A percentile compares a stretch with the other conserved stretches of the same genome.
phyloP scores from a whole-genome alignment of 2,113 vertebrate genomes.

The Thamnophis sirtalis region DNA sequence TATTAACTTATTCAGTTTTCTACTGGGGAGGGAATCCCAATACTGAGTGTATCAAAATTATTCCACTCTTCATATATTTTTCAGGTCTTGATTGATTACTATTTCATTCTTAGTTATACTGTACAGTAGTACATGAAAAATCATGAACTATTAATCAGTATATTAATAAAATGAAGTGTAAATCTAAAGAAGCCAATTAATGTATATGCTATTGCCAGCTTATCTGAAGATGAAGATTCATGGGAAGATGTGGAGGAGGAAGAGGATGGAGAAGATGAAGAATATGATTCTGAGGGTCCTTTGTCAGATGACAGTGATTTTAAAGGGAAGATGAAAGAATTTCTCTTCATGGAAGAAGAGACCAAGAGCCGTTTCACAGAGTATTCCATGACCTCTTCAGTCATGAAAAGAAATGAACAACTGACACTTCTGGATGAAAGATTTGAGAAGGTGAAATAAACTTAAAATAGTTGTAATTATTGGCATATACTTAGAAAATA shows the following conservation, averaged over 20 bases:
- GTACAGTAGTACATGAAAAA: neutral
- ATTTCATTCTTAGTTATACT: neutral
- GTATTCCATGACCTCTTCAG: conserved; percentile 90
- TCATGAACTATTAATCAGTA: neutral
- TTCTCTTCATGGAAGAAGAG: conserved; percentile 88
- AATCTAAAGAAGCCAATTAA: neutral
- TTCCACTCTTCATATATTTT: neutral
- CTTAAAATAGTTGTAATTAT: neutral
- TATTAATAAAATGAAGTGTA: neutral
- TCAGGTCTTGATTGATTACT: neutral
- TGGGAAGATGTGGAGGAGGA: conserved; percentile 82
- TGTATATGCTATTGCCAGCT: conserved; percentile 47
- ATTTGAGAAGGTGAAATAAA: conserved; percentile 85
- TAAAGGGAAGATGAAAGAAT: conserved; percentile 54
- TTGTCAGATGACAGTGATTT: conserved; percentile 64
- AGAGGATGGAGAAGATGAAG: conserved; percentile 50
- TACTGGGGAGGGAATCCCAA: neutral
- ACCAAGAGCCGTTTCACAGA: conserved; percentile 94
- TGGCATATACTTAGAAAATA: neutral
- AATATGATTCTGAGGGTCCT: conserved; percentile 69
- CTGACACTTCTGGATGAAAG: conserved; percentile 90
- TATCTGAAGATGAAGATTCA: conserved; percentile 67
- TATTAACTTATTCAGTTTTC: neutral
- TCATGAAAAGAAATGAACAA: conserved; percentile 92
- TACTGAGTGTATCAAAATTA: neutral